Percentiles rank a stretch among this genome's conserved stretches.
Evolutionary conservation across 2,113 vertebrate genomes (phyloP).

Genomic region (Indicator indicator): DNA sequence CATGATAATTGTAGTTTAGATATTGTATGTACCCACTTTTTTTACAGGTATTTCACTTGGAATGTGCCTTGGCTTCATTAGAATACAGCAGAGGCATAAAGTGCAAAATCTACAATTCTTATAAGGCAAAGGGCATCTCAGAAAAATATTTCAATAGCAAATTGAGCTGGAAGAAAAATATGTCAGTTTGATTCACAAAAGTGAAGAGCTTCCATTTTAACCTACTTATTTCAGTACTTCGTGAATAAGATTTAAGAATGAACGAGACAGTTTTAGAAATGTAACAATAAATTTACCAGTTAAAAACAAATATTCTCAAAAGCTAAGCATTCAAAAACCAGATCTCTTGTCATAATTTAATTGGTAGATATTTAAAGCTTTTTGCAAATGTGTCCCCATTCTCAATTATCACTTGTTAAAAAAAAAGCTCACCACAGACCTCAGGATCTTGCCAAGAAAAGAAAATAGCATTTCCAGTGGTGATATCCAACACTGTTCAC

Average conservation of each 20-base stretch:
- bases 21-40: not conserved
- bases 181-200: constrained; percentile 37
- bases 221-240: constrained; percentile 7
- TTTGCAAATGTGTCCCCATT: not conserved
- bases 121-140: constrained; percentile 33
- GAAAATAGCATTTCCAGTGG: not conserved
- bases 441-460: not conserved
- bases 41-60: not conserved
- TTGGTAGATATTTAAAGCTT: not conserved
- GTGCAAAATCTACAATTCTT: constrained; percentile 33
- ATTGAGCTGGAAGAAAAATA: constrained; percentile 17
- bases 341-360: not conserved
- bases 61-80: not conserved
- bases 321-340: not conserved
- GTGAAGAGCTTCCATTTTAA: constrained; percentile 31
- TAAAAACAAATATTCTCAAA: not conserved
- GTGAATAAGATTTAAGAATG: not conserved
- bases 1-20: not conserved
- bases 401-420: not conserved
- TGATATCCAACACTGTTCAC: not conserved
- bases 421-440: not conserved
- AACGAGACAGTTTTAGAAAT: not conserved
- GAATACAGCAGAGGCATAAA: not conserved
- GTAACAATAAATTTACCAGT: not conserved
- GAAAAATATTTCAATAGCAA: constrained; percentile 24